These are phyloP conservation scores for Rhinopomastus cyanomelas DNA, from an alignment of 2,113 vertebrate species.

Conservation along the genomic window DNA sequence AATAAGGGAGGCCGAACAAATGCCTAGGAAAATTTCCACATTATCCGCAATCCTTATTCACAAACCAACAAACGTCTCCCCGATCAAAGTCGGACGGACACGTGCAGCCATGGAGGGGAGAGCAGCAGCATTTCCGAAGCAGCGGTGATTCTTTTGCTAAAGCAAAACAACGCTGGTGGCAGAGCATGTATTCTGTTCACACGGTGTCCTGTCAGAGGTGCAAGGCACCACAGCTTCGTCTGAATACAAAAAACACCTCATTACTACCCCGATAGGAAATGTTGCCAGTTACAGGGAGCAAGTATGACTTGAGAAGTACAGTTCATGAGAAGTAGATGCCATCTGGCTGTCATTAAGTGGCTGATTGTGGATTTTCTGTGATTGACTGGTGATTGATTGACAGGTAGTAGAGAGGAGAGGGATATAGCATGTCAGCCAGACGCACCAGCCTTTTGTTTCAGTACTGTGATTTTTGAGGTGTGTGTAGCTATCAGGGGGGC, in stretches of 20 bases:
- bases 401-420: conserved; percentile 51
- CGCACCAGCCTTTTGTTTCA: neutral
- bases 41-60: conserved; percentile 35
- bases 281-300: conserved; percentile 37
- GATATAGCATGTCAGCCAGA: neutral
- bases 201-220: conserved; percentile 27
- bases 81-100: neutral
- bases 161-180: neutral
- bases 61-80: neutral
- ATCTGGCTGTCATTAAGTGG: conserved; percentile 67
- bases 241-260: conserved; percentile 70
- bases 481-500: neutral
- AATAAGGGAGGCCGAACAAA: neutral
- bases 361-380: conserved; percentile 53
- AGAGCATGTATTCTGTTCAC: conserved; percentile 23
- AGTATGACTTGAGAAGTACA: conserved; percentile 61
- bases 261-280: conserved; percentile 31
- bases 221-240: neutral
- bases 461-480: conserved; percentile 24
- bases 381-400: conserved; percentile 73
- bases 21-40: neutral
- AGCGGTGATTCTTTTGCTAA: neutral
- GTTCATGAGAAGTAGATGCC: conserved; percentile 68
- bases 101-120: neutral
- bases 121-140: neutral